Base-by-base conservation (phyloP, 2,888 invertebrate species). In the Tromatobia lineatoria region DNA sequence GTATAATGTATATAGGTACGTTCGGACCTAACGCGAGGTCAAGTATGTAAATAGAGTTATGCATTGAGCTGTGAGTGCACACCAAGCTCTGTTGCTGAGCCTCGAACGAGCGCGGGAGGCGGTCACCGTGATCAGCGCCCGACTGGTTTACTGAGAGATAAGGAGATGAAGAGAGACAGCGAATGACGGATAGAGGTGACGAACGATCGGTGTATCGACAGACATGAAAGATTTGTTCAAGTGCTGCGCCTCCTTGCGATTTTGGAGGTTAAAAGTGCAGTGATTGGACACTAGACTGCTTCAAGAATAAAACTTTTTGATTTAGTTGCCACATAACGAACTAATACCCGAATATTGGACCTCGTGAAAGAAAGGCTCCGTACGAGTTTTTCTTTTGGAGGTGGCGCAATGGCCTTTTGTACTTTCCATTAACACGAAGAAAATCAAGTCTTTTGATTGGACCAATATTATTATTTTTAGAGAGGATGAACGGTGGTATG, bases 41-140 rank as follows among this genome's bases (percentile, higher is more conserved):
- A 81, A 75, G 80, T 80, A 80, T 80, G 80, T 80, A 80, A 80
- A 80, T 80, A 61, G 75, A 80, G 80, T 80, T 80, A 69, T 80
- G 69, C 69, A 75, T 61, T 73, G 42, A 66, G 54, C 73, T n/a
- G 64, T 52, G 61, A n/a, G 42, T 59, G 47, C 59, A 59, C 57
- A 59, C 57, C 59, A 25, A 20, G 73, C 25, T 59, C 29, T 29
- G 25, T 71, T 20, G 38, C 52, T 45, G 61, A 8, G 42, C 29
- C 25, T 23, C 23, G 42, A 59, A 59, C 38, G 50, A 23, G 52
- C 23, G 76, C 67, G 76, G 76, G 76, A 76, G 76, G 76, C 76
- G 76, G 76, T 76, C 57, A 67, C 57, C 61, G 61, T 42, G 71
- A 59, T 73, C 71, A 25, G n/a, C 70, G 42, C 45, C 20, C 64